phyloP scores from a whole-genome alignment of 2,888 invertebrate species.

The Eucriotettix oculatus region DNA sequence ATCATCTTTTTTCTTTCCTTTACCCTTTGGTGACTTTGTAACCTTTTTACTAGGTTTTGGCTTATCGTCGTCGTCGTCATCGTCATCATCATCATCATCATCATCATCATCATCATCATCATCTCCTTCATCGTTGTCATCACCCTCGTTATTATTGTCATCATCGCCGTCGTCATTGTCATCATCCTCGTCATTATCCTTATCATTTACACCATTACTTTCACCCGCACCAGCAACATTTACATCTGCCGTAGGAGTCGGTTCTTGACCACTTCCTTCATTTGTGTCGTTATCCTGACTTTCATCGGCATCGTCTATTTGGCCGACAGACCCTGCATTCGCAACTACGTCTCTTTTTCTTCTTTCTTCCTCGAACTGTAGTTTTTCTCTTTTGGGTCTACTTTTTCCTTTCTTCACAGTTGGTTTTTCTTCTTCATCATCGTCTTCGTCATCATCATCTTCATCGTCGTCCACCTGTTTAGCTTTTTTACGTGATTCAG shows the following conservation, averaged over 20 bases:
- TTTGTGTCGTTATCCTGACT: background rate
- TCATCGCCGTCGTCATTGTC: constrained; percentile 14
- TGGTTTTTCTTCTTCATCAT: background rate
- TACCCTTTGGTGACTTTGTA: background rate
- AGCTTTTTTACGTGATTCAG: constrained; percentile 17
- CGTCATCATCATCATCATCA: background rate
- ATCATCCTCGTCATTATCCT: constrained; percentile 2
- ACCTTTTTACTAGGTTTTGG: background rate
- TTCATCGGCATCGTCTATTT: background rate
- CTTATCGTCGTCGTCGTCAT: background rate
- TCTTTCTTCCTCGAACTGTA: too few species aligned
- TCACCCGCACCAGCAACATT: background rate
- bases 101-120: background rate
- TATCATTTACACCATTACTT: background rate
- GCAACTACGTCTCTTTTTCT: too few species aligned
- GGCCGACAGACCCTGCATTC: constrained; percentile 6
- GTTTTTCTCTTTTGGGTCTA: too few species aligned
- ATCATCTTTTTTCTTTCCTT: background rate
- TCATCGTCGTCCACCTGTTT: constrained; percentile 20
- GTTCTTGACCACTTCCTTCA: too few species aligned
- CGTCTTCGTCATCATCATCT: constrained; percentile 14
- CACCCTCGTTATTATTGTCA: background rate
- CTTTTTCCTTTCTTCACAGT: too few species aligned
- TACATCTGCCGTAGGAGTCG: too few species aligned
- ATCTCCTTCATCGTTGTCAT: background rate